Percentiles rank a stretch among this genome's conserved stretches.
Evolutionary conservation across 2,113 vertebrate species (phyloP).

Genomic region (Echinops telfairi): DNA sequence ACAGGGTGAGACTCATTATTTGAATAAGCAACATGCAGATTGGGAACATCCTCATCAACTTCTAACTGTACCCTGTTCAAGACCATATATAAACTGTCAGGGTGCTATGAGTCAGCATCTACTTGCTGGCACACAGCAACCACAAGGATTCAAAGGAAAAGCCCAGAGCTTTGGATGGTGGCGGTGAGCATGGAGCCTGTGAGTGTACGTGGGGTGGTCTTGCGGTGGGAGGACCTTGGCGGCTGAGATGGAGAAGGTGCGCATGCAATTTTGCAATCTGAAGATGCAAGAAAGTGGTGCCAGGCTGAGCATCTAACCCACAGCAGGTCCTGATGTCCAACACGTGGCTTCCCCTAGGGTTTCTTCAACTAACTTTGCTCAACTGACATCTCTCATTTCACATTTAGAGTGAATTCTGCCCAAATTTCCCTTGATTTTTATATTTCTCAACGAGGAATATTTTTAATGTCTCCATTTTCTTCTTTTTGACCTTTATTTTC

Average conservation of each 20-base stretch:
- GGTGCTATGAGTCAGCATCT: not conserved
- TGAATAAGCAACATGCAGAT: not conserved
- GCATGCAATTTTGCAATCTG: not conserved
- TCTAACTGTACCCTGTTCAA: not conserved
- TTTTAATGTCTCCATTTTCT: slow-evolving; percentile 41
- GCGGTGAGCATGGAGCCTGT: not conserved
- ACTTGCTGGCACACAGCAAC: not conserved
- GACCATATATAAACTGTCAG: not conserved
- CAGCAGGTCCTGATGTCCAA: not conserved
- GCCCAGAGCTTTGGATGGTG: not conserved
- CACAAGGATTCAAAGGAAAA: not conserved
- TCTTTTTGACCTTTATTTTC: slow-evolving; percentile 22
- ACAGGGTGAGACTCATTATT: not conserved
- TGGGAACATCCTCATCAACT: not conserved
- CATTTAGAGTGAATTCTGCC: slow-evolving; percentile 3
- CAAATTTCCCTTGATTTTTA: slow-evolving; percentile 19
- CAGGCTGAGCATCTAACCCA: not conserved
- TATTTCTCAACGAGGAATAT: slow-evolving; percentile 28
- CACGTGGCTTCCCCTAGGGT: not conserved
- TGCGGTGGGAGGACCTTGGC: not conserved
- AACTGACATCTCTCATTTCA: slow-evolving; percentile 35
- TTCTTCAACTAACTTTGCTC: not conserved
- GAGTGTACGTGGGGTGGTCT: not conserved
- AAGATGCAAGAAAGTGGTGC: not conserved
- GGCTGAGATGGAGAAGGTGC: not conserved